A percentile compares a stretch with the other conserved stretches of the same genome.
phyloP scores from a whole-genome alignment of 2,888 invertebrate species.

The Petrolisthes manimaculis region DNA sequence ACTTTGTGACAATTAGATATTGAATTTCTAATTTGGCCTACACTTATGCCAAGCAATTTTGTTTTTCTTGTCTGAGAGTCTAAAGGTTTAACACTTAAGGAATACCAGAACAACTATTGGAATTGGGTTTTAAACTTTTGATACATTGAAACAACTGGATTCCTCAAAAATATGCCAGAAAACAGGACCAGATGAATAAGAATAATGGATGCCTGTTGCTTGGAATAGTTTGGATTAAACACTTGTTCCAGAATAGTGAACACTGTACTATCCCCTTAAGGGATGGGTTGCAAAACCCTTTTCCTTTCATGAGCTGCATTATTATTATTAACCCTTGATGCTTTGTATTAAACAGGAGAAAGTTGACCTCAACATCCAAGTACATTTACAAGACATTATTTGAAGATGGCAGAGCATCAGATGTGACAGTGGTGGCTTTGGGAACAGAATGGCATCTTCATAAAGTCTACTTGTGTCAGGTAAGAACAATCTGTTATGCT shows the following conservation, averaged over 20 bases:
- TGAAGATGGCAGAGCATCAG: constrained; percentile 81
- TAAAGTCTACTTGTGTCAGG: constrained; percentile 79
- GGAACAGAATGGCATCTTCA: constrained; percentile 82
- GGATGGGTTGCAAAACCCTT: neutral
- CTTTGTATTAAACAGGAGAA: constrained; percentile 71
- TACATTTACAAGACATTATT: constrained; percentile 84
- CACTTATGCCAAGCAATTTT: too few relatives aligned
- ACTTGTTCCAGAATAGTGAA: too few relatives aligned
- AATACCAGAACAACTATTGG: neutral
- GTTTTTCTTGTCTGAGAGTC: too few relatives aligned
- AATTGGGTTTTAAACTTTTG: neutral
- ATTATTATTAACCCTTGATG: neutral
- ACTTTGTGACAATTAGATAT: too few relatives aligned
- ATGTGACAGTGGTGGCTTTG: constrained; percentile 80
- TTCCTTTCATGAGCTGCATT: neutral
- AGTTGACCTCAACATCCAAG: constrained; percentile 79
- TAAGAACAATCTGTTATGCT: neutral
- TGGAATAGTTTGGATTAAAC: too few relatives aligned
- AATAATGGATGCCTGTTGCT: too few relatives aligned
- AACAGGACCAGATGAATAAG: too few relatives aligned
- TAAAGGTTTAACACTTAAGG: too few relatives aligned
- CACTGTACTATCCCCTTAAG: too few relatives aligned
- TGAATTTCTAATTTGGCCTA: too few relatives aligned
- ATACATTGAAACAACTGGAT: neutral
- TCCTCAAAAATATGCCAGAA: neutral